Base-by-base conservation (phyloP, 2,113 vertebrate species). In the Platysteira castanea region DNA sequence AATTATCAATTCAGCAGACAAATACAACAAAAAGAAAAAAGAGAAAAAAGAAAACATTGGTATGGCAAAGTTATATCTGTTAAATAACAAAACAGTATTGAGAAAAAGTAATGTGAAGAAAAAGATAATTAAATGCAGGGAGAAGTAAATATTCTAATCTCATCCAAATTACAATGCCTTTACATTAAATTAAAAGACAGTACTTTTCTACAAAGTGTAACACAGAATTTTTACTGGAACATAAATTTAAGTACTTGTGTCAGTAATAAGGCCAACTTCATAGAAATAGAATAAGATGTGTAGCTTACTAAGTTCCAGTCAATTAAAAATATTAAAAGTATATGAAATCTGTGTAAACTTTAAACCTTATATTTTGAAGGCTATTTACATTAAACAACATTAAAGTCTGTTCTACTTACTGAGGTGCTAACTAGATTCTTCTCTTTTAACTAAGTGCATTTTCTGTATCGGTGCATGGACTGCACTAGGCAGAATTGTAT, bases 41-140 rank as follows among this genome's bases (percentile, higher is more conserved):
- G 0, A 50, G 4, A 12, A 30, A 35, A 31, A 31, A 23, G 0
- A 37, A 44, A 16, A 20, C 0, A 50, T 28, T n/a, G 7, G 1
- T 61, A 65, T 73, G 22, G 2, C 6, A 77, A 91, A 77, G 15
- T 30, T 39, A 33, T n/a, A 37, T 10, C 11, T 75, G 23, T 24
- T 63, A 87, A 74, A 90, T 69, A 85, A 22, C 9, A 87, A 69
- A 88, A 49, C 9, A 13, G 2, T 37, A 47, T 37, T 8, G 5
- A 49, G 21, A 74, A 64, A 1, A 75, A 79, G 3, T 22, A 71
- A 75, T 30, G 13, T 47, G 28, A 69, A 71, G 17, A 79, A 71
- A 33, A 11, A 80, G 79, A 52, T 23, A 79, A 68, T 39, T 82
- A 27, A 64, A 67, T 69, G 2, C 11, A 42, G 20, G 6, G 22